These are phyloP conservation scores for Vicugna pacos DNA, from an alignment of 2,113 vertebrate species.

Conservation along the genomic window DNA sequence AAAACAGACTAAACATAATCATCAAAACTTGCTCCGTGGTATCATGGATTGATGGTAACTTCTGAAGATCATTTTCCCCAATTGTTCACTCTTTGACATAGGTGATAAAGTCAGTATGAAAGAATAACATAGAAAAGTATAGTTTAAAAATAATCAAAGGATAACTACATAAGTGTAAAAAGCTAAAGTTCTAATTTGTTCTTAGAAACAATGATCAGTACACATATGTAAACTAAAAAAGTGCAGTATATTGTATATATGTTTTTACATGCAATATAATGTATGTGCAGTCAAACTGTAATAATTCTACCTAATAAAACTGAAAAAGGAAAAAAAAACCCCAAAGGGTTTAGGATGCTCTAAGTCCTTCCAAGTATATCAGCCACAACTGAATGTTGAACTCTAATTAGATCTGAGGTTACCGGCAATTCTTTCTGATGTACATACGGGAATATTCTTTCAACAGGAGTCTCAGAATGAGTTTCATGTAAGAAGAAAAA, in stretches of 20 bases:
- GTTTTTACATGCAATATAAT: too few relatives aligned
- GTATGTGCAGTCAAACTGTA: too few relatives aligned
- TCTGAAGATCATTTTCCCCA: constrained; percentile 13
- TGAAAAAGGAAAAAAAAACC: too few relatives aligned
- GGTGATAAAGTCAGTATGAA: constrained; percentile 23
- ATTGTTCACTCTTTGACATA: not conserved
- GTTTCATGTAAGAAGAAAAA: constrained; percentile 13
- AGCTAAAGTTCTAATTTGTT: too few relatives aligned
- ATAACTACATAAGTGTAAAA: too few relatives aligned
- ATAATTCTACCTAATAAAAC: too few relatives aligned
- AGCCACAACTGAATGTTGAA: not conserved
- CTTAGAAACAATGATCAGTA: too few relatives aligned
- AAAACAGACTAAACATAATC: constrained; percentile 18
- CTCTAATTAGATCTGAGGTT: not conserved
- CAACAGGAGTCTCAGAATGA: not conserved
- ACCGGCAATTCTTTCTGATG: not conserved
- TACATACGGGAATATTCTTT: not conserved
- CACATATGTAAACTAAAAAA: too few relatives aligned
- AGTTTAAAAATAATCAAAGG: not conserved
- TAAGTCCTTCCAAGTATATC: not conserved
- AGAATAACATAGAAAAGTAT: not conserved
- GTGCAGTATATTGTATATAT: too few relatives aligned
- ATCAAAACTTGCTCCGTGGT: constrained; percentile 6
- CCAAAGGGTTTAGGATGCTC: not conserved
- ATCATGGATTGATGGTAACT: constrained; percentile 1